A percentile compares a stretch with the other conserved stretches of the same genome.
These are phyloP conservation scores for Antrozous pallidus DNA, from an alignment of 2,797 vertebrate genomes.

Conservation along the genomic window DNA sequence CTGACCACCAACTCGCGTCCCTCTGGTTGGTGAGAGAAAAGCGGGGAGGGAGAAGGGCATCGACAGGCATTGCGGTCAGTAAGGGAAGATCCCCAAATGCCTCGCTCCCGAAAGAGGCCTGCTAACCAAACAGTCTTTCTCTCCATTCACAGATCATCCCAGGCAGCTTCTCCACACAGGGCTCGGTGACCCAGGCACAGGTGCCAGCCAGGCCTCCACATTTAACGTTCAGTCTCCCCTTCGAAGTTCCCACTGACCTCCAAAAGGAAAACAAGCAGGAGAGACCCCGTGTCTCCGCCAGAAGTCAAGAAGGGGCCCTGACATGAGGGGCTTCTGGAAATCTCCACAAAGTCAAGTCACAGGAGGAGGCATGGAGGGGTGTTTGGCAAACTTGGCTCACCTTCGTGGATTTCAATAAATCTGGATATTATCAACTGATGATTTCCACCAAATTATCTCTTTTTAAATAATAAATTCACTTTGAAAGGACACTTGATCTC, in stretches of 20 bases:
- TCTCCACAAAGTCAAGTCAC: neutral
- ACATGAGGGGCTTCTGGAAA: neutral
- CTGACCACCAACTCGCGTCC: neutral
- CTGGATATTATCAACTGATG: neutral
- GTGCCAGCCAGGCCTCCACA: neutral
- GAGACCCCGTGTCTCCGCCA: neutral
- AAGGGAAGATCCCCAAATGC: neutral
- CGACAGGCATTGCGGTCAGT: neutral
- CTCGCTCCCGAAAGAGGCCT: neutral
- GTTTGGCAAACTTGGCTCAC: neutral
- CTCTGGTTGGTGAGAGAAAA: neutral
- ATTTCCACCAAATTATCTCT: neutral
- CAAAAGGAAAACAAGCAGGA: neutral
- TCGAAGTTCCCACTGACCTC: neutral
- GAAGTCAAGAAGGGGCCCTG: neutral
- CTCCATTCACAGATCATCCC: slow-evolving; percentile 26
- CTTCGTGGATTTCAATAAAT: neutral
- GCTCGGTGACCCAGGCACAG: neutral
- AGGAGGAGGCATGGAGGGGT: neutral
- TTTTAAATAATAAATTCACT: neutral
- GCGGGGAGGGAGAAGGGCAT: neutral
- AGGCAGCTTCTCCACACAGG: neutral
- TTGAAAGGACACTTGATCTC: neutral
- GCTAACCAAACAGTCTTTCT: neutral
- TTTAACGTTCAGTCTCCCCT: neutral